Percentiles rank a stretch among this genome's conserved stretches.
phyloP scores from a whole-genome alignment of 2,797 vertebrate genomes.

The Enoplosus armatus region DNA sequence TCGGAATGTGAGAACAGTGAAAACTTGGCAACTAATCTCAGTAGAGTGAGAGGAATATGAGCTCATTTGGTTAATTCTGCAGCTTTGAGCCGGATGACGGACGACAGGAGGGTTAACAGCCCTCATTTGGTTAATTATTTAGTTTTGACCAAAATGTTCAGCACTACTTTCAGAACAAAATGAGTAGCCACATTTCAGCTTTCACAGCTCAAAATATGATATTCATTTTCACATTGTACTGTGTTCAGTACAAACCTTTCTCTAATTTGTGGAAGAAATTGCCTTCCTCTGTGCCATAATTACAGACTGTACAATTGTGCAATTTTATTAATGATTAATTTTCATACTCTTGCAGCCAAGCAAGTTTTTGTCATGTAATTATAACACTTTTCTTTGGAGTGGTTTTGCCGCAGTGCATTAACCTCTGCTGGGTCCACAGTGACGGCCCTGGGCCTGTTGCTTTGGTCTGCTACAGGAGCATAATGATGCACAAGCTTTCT shows the following conservation, averaged over 20 bases:
- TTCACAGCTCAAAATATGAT: not conserved
- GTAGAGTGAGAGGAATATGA: not conserved
- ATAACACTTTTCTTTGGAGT: not conserved
- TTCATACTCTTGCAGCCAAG: conserved; percentile 8
- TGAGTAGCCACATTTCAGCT: not conserved
- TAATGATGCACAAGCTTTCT: not conserved
- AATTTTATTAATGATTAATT: conserved; percentile 9
- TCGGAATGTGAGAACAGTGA: conserved; percentile 24
- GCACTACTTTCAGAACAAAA: not conserved
- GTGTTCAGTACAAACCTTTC: not conserved
- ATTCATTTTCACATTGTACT: conserved; percentile 12
- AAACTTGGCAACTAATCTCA: not conserved
- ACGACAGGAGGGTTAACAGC: not conserved
- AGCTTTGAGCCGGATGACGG: conserved; percentile 12
- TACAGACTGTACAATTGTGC: not conserved
- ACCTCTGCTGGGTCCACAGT: not conserved
- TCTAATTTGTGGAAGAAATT: conserved; percentile 10
- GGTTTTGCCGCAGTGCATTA: not conserved
- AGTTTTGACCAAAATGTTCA: not conserved
- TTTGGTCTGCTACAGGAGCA: too few species aligned
- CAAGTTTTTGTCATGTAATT: not conserved
- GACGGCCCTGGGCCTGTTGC: too few species aligned
- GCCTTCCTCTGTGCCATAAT: conserved; percentile 17
- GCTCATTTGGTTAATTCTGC: conserved; percentile 23
- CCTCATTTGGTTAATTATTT: conserved; percentile 15